A percentile compares a stretch with the other conserved stretches of the same genome.
Evolutionary conservation across 2,113 vertebrate genomes (phyloP).

Genomic region (Tautogolabrus adspersus): DNA sequence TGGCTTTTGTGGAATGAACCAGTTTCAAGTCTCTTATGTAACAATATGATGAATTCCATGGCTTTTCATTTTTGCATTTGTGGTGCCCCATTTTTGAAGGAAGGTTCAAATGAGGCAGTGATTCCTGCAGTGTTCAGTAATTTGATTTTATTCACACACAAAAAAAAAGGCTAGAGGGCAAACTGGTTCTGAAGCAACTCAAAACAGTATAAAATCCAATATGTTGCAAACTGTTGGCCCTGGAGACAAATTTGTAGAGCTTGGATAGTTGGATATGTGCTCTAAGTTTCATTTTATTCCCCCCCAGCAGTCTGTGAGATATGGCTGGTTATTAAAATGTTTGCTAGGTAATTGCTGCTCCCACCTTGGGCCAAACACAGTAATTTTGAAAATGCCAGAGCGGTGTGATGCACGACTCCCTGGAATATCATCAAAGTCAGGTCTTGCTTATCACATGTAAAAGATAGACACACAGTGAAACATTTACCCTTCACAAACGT

Average conservation of each 20-base stretch:
- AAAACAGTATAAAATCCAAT: slow-evolving; percentile 62
- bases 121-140: slow-evolving; percentile 38
- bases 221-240: slow-evolving; percentile 59
- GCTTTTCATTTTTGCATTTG: slow-evolving; percentile 6
- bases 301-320: slow-evolving; percentile 64
- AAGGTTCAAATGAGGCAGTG: slow-evolving; percentile 21
- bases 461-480: slow-evolving; percentile 12
- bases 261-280: slow-evolving; percentile 52
- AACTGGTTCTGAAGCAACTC: slow-evolving; percentile 47
- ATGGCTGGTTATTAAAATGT: slow-evolving; percentile 78
- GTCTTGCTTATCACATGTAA: slow-evolving; percentile 52
- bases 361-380: slow-evolving; percentile 72
- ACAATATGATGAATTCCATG: background rate
- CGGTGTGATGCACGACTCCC: slow-evolving; percentile 55
- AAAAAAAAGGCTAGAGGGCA: slow-evolving; percentile 2
- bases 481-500: slow-evolving; percentile 16
- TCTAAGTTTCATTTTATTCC: slow-evolving; percentile 64
- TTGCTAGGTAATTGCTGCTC: slow-evolving; percentile 74
- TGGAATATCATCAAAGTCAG: slow-evolving; percentile 55
- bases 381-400: slow-evolving; percentile 73
- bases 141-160: slow-evolving; percentile 5
- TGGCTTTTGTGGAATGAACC: slow-evolving; percentile 45
- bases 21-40: slow-evolving; percentile 11
- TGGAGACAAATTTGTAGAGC: slow-evolving; percentile 56
- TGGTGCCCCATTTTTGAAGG: background rate